A percentile compares a stretch with the other conserved stretches of the same genome.
Evolutionary conservation across 2,797 vertebrate genomes (phyloP).

Genomic region (Carapus acus): DNA sequence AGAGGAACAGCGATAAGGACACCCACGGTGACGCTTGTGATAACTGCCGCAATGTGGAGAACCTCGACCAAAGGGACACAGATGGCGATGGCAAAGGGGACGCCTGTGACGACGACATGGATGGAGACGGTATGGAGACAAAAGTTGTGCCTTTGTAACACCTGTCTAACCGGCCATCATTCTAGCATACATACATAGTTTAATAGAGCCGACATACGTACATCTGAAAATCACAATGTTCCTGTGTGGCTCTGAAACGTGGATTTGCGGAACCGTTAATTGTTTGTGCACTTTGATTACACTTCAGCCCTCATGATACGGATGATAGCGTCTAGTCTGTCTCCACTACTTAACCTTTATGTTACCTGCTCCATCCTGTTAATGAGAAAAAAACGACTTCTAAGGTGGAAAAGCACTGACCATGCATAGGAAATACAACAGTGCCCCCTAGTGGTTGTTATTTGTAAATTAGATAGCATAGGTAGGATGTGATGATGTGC

Average conservation of each 20-base stretch:
- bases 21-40: slow-evolving; percentile 96
- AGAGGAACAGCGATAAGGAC: slow-evolving; percentile 90
- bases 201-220: neutral
- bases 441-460: slow-evolving; percentile 53
- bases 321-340: slow-evolving; percentile 46
- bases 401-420: neutral
- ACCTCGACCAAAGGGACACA: slow-evolving; percentile 94
- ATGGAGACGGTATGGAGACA: slow-evolving; percentile 83
- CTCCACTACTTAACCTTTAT: slow-evolving; percentile 61
- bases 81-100: slow-evolving; percentile 91
- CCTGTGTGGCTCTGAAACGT: too few species aligned
- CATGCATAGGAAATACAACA: slow-evolving; percentile 50
- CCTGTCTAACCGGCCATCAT: too few species aligned
- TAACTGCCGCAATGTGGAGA: slow-evolving; percentile 84
- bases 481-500: neutral
- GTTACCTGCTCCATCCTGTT: slow-evolving; percentile 52
- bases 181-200: neutral
- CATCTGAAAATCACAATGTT: too few species aligned
- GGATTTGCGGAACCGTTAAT: slow-evolving; percentile 5
- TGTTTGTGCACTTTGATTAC: slow-evolving; percentile 42
- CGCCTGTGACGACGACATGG: slow-evolving; percentile 96
- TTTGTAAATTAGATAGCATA: slow-evolving; percentile 5
- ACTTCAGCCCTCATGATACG: slow-evolving; percentile 45
- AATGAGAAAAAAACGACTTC: slow-evolving; percentile 39
- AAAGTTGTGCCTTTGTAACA: neutral